Conservation (phyloP, 2,797 vertebrate species). For the Phylloscopus collybita region DNA sequence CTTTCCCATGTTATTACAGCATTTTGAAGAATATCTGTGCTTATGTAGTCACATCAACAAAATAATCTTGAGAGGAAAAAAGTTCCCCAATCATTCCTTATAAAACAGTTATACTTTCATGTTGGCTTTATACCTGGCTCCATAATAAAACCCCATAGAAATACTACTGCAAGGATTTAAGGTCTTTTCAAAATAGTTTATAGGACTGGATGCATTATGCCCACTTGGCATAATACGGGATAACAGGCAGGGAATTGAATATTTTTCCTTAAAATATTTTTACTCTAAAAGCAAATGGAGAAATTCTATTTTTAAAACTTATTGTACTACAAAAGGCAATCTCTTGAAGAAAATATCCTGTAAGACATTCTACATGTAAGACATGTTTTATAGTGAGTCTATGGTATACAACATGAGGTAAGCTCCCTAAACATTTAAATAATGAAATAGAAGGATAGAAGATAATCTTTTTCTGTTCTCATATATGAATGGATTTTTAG, state of each 20-base stretch:
- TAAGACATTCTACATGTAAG: background rate
- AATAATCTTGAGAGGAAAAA: background rate
- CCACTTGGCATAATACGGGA: background rate
- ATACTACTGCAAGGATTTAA: constrained; percentile 6
- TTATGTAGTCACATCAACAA: background rate
- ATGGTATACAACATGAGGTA: background rate
- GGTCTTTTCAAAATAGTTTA: background rate
- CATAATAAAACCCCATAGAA: background rate
- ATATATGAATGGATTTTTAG: background rate
- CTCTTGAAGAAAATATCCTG: background rate
- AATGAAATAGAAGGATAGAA: background rate
- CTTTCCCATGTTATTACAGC: background rate
- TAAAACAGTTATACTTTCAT: background rate
- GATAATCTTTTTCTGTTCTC: background rate
- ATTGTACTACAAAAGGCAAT: background rate
- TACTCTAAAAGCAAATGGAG: background rate
- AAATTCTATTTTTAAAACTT: background rate
- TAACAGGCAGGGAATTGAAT: background rate
- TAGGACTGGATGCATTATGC: background rate
- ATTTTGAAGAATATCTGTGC: constrained; percentile 23
- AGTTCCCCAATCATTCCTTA: constrained; percentile 6
- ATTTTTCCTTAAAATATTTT: background rate
- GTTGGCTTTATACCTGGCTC: constrained; percentile 15
- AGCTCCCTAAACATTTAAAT: background rate
- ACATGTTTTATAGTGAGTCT: background rate